Evolutionary conservation across 2,797 vertebrate genomes (phyloP).

Genomic region (Euphonia xanthogaster): DNA sequence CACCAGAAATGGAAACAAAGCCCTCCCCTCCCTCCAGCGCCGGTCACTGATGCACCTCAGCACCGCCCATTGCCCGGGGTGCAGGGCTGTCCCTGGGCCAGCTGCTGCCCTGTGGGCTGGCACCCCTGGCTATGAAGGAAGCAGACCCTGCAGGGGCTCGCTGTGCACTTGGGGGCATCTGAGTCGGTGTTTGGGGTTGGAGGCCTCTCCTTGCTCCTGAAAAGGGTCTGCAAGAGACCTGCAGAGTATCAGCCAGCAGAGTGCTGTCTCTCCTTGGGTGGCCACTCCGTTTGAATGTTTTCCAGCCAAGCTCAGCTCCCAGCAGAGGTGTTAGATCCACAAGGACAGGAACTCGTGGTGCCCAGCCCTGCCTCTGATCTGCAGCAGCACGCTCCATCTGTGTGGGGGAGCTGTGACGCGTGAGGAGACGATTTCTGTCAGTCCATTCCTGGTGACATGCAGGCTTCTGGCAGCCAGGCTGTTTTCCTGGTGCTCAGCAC

Average conservation of each 20-base stretch:
- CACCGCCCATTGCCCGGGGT: neutral
- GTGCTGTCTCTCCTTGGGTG: neutral
- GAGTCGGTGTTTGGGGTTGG: neutral
- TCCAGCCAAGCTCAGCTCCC: neutral
- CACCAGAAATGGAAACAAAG: neutral
- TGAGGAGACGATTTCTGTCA: neutral
- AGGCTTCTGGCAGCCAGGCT: neutral
- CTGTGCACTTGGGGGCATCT: neutral
- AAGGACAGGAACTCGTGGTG: neutral
- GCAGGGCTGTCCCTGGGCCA: neutral
- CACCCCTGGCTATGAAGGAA: neutral
- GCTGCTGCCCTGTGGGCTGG: neutral
- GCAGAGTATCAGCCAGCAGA: neutral
- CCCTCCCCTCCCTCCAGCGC: neutral
- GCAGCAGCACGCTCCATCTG: neutral
- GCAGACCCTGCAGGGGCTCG: neutral
- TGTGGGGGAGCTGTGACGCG: neutral
- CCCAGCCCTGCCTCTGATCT: neutral
- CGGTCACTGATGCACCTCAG: neutral
- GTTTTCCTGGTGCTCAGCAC: neutral
- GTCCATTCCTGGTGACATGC: neutral
- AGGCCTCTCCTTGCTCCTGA: neutral
- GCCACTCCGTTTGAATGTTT: fast-evolving
- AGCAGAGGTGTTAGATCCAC: neutral
- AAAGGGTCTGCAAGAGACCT: neutral